These are phyloP conservation scores for Hydrolagus affinis DNA, from an alignment of 2,113 vertebrate species.

Conservation along the genomic window DNA sequence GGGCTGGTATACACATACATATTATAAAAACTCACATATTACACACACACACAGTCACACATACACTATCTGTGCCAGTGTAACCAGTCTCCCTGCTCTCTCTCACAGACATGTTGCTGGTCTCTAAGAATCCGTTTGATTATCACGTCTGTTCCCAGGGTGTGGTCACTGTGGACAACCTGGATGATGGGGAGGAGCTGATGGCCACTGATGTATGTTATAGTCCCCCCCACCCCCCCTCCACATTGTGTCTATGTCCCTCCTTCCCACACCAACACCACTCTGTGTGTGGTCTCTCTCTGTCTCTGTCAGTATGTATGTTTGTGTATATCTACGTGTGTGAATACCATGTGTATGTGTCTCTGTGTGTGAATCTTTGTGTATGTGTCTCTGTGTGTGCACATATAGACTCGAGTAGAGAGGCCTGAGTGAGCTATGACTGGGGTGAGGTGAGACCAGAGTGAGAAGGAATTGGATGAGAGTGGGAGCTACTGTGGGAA, in stretches of 20 bases:
- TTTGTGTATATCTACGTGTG: not conserved
- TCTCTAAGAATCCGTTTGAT: slow-evolving; percentile 85
- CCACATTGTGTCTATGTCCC: not conserved
- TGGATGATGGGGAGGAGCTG: slow-evolving; percentile 79
- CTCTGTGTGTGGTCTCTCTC: not conserved
- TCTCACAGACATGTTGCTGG: slow-evolving; percentile 80
- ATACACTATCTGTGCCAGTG: not conserved
- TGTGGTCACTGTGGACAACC: slow-evolving; percentile 75
- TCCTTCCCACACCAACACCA: too few relatives aligned
- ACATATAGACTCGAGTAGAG: too few relatives aligned
- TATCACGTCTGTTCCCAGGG: slow-evolving; percentile 94
- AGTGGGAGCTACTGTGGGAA: too few relatives aligned
- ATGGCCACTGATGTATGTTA: slow-evolving; percentile 76
- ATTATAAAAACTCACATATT: too few relatives aligned
- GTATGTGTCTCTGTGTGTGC: too few relatives aligned
- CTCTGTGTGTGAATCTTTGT: too few relatives aligned
- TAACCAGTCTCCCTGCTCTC: not conserved
- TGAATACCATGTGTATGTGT: not conserved
- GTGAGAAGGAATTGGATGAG: too few relatives aligned
- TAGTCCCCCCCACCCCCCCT: too few relatives aligned
- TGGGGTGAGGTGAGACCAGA: too few relatives aligned
- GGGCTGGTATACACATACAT: too few relatives aligned
- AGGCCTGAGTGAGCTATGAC: too few relatives aligned
- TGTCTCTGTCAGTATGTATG: not conserved
- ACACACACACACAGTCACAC: not conserved